Percentiles rank a stretch among this genome's conserved stretches.
Conservation (phyloP, 37 sponge, comb jelly and placozoan species). For the Ianthella basta region DNA sequence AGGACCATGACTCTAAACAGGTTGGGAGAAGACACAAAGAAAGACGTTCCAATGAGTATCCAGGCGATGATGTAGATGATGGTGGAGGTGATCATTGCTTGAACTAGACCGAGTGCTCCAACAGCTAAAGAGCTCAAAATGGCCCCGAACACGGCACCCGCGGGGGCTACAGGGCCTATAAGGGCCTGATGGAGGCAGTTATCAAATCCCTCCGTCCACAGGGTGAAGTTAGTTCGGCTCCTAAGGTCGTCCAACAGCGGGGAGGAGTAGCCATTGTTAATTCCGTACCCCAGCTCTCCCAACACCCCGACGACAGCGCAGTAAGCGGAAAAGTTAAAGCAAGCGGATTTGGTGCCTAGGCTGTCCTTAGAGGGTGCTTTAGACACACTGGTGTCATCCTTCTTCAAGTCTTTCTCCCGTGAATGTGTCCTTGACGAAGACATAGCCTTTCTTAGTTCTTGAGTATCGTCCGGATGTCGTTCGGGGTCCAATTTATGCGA, state of each 20-base stretch:
- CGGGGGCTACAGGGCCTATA: conserved; percentile 2
- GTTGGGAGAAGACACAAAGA: background rate
- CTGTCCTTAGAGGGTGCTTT: too few relatives aligned
- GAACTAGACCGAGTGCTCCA: background rate
- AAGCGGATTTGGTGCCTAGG: too few relatives aligned
- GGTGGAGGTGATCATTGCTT: background rate
- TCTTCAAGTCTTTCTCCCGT: too few relatives aligned
- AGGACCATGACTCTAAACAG: conserved; percentile 3
- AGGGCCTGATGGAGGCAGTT: background rate
- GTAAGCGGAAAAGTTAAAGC: too few relatives aligned
- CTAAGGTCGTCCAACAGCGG: conserved; percentile 10
- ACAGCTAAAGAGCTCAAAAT: conserved; percentile 1
- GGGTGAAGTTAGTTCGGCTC: background rate
- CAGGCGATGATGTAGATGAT: background rate
- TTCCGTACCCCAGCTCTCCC: background rate
- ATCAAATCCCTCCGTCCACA: background rate
- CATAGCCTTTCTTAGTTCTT: too few relatives aligned
- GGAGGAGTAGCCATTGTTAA: background rate
- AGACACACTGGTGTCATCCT: too few relatives aligned
- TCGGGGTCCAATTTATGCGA: too few relatives aligned
- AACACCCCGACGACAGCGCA: background rate
- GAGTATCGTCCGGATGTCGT: too few relatives aligned
- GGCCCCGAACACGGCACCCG: conserved; percentile 2
- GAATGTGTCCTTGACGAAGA: too few relatives aligned
- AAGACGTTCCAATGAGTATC: background rate